phyloP scores from a whole-genome alignment of 2,888 invertebrate species.

The Campoplex capitator region DNA sequence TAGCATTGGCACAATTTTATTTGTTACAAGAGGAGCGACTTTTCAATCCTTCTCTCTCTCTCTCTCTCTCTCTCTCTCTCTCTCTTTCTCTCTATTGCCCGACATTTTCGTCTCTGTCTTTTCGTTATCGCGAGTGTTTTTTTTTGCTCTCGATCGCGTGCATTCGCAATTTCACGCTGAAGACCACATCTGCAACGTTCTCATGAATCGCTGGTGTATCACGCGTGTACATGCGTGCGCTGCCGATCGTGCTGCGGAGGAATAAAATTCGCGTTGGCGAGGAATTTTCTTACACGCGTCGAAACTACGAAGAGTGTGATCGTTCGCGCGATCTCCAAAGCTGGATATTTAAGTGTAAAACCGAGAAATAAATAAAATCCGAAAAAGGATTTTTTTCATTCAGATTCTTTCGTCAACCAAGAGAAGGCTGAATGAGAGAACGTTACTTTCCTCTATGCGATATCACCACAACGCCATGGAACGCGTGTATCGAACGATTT shows the following conservation, averaged over 20 bases:
- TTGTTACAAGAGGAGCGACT: constrained; percentile 74
- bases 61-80: constrained; percentile 27
- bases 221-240: background rate
- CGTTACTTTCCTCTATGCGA: constrained; percentile 29
- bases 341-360: constrained; percentile 1
- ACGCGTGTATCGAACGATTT: constrained; percentile 37
- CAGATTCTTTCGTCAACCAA: background rate
- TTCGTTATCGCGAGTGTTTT: constrained; percentile 14
- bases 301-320: constrained; percentile 6
- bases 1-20: constrained; percentile 78
- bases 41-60: constrained; percentile 28
- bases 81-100: constrained; percentile 30
- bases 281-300: constrained; percentile 28
- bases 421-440: constrained; percentile 4
- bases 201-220: constrained; percentile 2
- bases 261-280: constrained; percentile 32
- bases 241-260: background rate
- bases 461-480: constrained; percentile 13
- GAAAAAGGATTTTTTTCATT: constrained; percentile 50
- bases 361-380: background rate
- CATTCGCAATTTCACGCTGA: constrained; percentile 11
- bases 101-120: background rate
- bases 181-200: constrained; percentile 7
- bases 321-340: background rate
- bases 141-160: constrained; percentile 9